Conservation (phyloP, 2,888 invertebrate species). For the Mythimna vitellina region DNA sequence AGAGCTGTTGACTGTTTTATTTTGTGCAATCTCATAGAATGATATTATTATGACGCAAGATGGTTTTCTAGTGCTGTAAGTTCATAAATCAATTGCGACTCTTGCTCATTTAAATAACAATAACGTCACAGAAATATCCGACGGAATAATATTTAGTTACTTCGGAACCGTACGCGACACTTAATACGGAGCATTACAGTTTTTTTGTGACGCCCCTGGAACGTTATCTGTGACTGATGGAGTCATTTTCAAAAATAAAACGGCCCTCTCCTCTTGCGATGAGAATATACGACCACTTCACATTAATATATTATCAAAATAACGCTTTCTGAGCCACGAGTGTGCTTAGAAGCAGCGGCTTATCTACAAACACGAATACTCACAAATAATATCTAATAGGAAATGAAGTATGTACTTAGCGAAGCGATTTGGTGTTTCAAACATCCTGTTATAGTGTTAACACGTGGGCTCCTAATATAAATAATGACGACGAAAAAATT, state of each 20-base stretch:
- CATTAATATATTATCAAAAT: conserved; percentile 87
- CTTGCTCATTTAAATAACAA: conserved; percentile 70
- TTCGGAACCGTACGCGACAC: conserved; percentile 80
- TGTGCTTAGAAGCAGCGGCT: conserved; percentile 72
- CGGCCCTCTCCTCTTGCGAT: conserved; percentile 78
- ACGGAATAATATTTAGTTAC: conserved; percentile 83
- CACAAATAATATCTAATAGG: conserved; percentile 86
- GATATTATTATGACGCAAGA: conserved; percentile 31
- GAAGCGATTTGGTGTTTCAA: conserved; percentile 82
- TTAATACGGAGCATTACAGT: conserved; percentile 78
- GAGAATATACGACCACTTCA: conserved; percentile 84
- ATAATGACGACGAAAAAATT: conserved; percentile 83
- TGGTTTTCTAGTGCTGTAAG: conserved; percentile 27
- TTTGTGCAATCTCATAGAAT: conserved; percentile 35
- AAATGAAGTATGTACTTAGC: conserved; percentile 85
- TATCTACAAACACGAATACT: conserved; percentile 81
- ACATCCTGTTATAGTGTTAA: conserved; percentile 87
- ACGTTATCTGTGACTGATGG: conserved; percentile 88
- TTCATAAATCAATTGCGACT: conserved; percentile 67
- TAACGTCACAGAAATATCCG: conserved; percentile 77
- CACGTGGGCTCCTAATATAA: conserved; percentile 84
- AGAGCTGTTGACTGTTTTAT: conserved; percentile 47
- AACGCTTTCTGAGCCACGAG: conserved; percentile 78
- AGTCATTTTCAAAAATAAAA: conserved; percentile 89
- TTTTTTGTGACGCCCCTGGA: conserved; percentile 78